phyloP scores from a whole-genome alignment of 2,113 vertebrate species.

The Oxyura jamaicensis region DNA sequence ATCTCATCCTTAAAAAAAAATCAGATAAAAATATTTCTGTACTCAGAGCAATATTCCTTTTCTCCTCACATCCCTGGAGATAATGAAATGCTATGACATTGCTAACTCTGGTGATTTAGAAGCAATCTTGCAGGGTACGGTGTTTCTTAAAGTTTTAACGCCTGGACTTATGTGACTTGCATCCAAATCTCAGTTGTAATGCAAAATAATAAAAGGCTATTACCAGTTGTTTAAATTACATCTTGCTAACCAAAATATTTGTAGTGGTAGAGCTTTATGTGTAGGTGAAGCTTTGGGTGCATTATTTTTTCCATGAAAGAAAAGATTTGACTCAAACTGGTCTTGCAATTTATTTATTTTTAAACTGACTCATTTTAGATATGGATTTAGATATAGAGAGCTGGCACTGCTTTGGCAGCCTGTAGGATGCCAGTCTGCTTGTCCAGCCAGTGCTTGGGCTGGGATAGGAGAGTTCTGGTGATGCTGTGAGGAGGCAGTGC shows the following conservation, averaged over 20 bases:
- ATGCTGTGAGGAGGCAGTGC: background rate
- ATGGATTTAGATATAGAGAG: background rate
- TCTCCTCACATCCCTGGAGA: background rate
- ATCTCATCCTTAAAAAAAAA: background rate
- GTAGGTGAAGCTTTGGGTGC: background rate
- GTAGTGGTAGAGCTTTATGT: background rate
- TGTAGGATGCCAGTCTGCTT: background rate
- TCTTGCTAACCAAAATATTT: background rate
- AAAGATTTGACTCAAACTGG: background rate
- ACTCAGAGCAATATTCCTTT: background rate
- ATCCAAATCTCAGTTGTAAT: background rate
- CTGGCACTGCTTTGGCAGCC: background rate
- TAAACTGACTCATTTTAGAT: constrained; percentile 21
- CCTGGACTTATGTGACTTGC: background rate
- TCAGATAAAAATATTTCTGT: background rate
- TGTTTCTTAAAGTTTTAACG: background rate
- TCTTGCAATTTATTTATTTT: background rate
- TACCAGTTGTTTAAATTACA: background rate
- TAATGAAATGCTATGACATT: background rate
- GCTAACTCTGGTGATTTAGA: background rate
- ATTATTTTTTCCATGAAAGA: background rate
- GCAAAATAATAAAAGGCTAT: background rate
- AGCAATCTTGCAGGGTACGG: background rate
- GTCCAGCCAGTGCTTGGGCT: background rate
- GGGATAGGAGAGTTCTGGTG: background rate